Base-by-base conservation (phyloP, 2,888 invertebrate species). In the Vandiemenella viatica region DNA sequence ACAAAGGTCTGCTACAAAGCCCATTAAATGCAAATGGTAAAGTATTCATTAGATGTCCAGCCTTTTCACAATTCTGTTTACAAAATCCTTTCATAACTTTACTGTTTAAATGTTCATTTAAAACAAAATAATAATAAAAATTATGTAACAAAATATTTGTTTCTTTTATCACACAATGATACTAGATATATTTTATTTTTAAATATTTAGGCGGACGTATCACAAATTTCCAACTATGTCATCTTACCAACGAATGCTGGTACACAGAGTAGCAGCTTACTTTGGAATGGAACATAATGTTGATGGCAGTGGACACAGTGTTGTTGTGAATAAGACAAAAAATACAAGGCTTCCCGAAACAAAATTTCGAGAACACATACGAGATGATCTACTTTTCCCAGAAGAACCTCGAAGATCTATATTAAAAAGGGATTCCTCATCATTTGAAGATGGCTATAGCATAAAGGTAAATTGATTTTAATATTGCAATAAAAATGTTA, bases 211-310 rank as follows among this genome's bases (percentile, higher is more conserved):
- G n/a, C 77, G 78, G 55, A 76, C 77, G 59, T 77, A 82, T 62
- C 81, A 83, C 59, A 85, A 85, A 60, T 93, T 95, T 69, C 88
- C 88, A 16, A 83, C 83, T 63, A 89, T 92, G 84, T 86, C 91
- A 52, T 92, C 93, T 47, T 96, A 96, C 72, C 91, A 93, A 55
- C 79, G 96, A 22, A 92, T 96, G 93, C 68, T 96, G 58, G 90
- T 95, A 1, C 96, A 96, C 65, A 80, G 95, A 23, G 86, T 89
- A 52, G 91, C 95, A 0, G 84, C 91, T 16, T 87, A 87, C 62
- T 95, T 93, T 69, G 91, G 92, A 49, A 80, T 96, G 74, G 87
- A 90, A 48, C 95, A 96, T 66, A 90, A 91, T 62, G 81, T 93
- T 18, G 95, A 95, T 68, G 77, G 82, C 53, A 75, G 78, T 15